These are phyloP conservation scores for Nemapogon koenigi DNA, from an alignment of 2,888 invertebrate genomes.

Conservation along the genomic window DNA sequence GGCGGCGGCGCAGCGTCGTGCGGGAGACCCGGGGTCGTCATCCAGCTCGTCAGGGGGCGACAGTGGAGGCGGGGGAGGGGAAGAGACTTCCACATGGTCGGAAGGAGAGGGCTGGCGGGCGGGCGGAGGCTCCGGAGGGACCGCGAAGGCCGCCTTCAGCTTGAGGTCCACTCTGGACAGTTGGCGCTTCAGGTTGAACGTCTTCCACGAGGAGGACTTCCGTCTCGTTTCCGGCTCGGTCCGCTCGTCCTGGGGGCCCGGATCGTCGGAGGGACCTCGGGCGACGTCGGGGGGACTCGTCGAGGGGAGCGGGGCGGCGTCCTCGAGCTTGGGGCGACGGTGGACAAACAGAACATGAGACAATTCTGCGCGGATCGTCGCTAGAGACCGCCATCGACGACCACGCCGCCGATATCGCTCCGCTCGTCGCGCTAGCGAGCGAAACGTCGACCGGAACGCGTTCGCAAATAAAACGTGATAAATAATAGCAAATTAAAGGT, in stretches of 20 bases:
- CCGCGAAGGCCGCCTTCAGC: conserved; percentile 70
- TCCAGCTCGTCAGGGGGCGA: conserved; percentile 27
- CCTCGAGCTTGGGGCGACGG: conserved; percentile 39
- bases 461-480: not conserved
- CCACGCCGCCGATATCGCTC: not conserved
- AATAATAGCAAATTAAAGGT: not conserved
- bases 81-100: too few relatives aligned
- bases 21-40: conserved; percentile 16
- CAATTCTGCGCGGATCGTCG: not conserved
- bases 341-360: conserved; percentile 21
- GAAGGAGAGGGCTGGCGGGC: too few relatives aligned
- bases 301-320: conserved; percentile 23
- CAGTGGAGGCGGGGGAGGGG: conserved; percentile 23
- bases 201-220: conserved; percentile 76
- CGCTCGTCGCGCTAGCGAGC: too few relatives aligned
- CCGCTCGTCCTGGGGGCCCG: conserved; percentile 22
- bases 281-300: conserved; percentile 19
- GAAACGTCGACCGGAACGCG: too few relatives aligned
- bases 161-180: conserved; percentile 81
- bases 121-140: conserved; percentile 37
- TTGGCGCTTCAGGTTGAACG: conserved; percentile 82
- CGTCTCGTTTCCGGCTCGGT: conserved; percentile 58
- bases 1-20: conserved; percentile 23
- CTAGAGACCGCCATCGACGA: not conserved
- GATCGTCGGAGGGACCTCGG: conserved; percentile 16